Percentiles rank a stretch among this genome's conserved stretches.
Conservation (phyloP, 1,140 invertebrate genomes). For the Drosophila bifasciata region DNA sequence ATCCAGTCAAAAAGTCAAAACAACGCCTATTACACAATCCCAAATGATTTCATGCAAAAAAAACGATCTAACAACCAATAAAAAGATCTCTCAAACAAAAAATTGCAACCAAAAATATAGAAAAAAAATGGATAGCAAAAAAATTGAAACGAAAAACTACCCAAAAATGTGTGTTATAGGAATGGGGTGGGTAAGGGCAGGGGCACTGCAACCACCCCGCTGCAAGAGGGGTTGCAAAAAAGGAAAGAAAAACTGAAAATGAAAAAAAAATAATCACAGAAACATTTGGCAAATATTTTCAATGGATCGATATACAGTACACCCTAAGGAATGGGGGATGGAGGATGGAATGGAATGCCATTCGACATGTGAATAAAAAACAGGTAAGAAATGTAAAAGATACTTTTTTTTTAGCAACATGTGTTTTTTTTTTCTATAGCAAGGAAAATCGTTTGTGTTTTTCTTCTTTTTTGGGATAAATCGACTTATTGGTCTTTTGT, state of each 20-base stretch:
- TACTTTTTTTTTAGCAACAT: constrained; percentile 71
- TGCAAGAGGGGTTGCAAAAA: constrained; percentile 65
- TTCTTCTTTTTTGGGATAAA: constrained; percentile 21
- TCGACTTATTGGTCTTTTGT: constrained; percentile 79
- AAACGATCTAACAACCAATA: constrained; percentile 70
- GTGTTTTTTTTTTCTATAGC: constrained; percentile 50
- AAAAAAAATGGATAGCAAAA: constrained; percentile 38
- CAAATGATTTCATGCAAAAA: constrained; percentile 57
- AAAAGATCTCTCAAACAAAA: constrained; percentile 58
- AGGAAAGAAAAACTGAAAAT: constrained; percentile 21
- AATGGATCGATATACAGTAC: constrained; percentile 57
- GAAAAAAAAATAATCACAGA: constrained; percentile 20
- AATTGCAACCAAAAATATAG: constrained; percentile 39
- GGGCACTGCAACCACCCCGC: constrained; percentile 60
- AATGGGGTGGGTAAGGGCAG: constrained; percentile 47
- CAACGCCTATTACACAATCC: constrained; percentile 63
- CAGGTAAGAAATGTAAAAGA: constrained; percentile 71
- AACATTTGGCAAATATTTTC: constrained; percentile 53
- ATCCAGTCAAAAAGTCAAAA: constrained; percentile 60
- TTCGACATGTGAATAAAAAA: constrained; percentile 70
- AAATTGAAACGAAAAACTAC: constrained; percentile 42
- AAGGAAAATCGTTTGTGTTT: constrained; percentile 37
- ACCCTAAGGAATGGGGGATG: not conserved
- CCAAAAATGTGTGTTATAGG: constrained; percentile 11
- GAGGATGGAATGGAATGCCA: constrained; percentile 1